These are phyloP conservation scores for Trichopoda pennipes DNA, from an alignment of 2,888 invertebrate species.

Conservation along the genomic window DNA sequence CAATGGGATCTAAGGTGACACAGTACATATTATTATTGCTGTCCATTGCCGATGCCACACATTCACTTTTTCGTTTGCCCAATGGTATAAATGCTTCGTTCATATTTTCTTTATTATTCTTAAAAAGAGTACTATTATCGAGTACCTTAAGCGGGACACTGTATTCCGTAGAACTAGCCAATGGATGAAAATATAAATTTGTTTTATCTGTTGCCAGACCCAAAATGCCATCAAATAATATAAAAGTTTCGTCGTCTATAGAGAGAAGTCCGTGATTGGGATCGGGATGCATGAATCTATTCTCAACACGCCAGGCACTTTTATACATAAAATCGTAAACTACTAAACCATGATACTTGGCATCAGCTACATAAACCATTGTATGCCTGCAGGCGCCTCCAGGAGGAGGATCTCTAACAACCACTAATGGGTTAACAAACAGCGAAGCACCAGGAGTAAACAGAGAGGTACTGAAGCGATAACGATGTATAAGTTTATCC, in stretches of 20 bases:
- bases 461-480: constrained; percentile 71
- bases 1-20: constrained; percentile 85
- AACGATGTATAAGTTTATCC: constrained; percentile 82
- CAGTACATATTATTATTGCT: constrained; percentile 81
- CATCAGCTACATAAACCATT: constrained; percentile 85
- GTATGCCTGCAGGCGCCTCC: constrained; percentile 82
- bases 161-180: constrained; percentile 84
- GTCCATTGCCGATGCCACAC: constrained; percentile 87
- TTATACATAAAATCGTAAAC: constrained; percentile 83
- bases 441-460: constrained; percentile 74
- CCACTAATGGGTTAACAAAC: constrained; percentile 80
- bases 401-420: constrained; percentile 82
- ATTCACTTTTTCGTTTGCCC: constrained; percentile 84
- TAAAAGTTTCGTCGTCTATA: constrained; percentile 83
- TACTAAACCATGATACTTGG: constrained; percentile 83
- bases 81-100: constrained; percentile 83
- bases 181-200: constrained; percentile 84
- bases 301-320: constrained; percentile 83
- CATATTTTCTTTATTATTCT: constrained; percentile 78
- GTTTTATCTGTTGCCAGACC: constrained; percentile 81
- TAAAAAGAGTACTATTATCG: constrained; percentile 82
- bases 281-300: constrained; percentile 83
- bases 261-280: constrained; percentile 83
- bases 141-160: constrained; percentile 83
- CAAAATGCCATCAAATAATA: constrained; percentile 86